Conservation (phyloP, 2,888 invertebrate genomes). For the Cephus nigrinus region DNA sequence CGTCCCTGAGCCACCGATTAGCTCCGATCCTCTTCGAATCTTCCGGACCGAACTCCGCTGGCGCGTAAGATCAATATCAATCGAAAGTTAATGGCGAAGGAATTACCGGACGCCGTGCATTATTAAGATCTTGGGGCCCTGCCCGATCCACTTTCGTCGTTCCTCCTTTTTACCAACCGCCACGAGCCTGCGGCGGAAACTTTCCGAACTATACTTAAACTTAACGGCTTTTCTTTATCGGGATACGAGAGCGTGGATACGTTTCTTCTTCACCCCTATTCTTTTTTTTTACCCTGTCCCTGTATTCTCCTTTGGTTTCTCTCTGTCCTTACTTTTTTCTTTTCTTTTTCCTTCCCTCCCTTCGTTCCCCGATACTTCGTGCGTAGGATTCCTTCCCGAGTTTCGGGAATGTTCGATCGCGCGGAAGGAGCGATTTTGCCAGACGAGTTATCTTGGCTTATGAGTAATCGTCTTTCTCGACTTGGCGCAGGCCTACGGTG, state of each 20-base stretch:
- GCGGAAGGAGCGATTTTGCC: background rate
- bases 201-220: background rate
- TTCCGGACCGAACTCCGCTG: background rate
- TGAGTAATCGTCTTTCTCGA: background rate
- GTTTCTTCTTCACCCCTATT: background rate
- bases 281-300: background rate
- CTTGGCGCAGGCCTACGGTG: background rate
- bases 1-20: background rate
- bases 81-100: background rate
- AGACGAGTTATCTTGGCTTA: background rate
- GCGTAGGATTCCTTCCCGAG: background rate
- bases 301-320: background rate
- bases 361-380: background rate
- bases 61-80: background rate
- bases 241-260: background rate
- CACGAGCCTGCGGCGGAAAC: background rate
- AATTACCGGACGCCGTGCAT: background rate
- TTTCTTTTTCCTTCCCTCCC: background rate
- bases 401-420: background rate
- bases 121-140: background rate
- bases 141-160: constrained; percentile 1
- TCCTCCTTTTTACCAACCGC: background rate
- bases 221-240: background rate
- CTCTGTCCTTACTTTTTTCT: background rate
- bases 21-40: background rate